Evolutionary conservation across 2,113 vertebrate species (phyloP).

Genomic region (Amblyornis subalaris): DNA sequence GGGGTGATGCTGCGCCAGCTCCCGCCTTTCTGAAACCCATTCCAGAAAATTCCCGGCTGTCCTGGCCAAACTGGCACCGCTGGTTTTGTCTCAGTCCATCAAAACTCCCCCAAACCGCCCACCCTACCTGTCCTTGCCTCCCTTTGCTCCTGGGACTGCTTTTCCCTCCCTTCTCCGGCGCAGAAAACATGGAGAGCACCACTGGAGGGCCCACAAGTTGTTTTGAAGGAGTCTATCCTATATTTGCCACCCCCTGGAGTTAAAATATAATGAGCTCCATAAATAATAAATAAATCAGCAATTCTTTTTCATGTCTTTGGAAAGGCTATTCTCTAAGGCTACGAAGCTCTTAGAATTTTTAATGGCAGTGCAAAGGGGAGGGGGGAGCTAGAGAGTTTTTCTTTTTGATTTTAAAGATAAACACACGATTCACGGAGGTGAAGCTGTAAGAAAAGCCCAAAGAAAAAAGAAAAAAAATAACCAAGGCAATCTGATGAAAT

Average conservation of each 20-base stretch:
- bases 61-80: fast-evolving
- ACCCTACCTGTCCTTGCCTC: neutral
- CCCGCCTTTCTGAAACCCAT: neutral
- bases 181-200: neutral
- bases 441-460: neutral
- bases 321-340: slow-evolving; percentile 47
- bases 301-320: slow-evolving; percentile 55
- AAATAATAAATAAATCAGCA: slow-evolving; percentile 58
- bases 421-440: neutral
- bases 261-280: slow-evolving; percentile 53
- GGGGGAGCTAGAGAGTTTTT: neutral
- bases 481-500: neutral
- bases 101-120: neutral
- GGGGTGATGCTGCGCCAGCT: neutral
- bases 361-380: neutral
- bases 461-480: neutral
- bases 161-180: neutral
- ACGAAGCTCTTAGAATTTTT: slow-evolving; percentile 26
- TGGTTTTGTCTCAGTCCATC: neutral
- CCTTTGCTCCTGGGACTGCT: neutral
- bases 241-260: slow-evolving; percentile 43
- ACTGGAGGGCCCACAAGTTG: slow-evolving; percentile 46
- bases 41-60: neutral
- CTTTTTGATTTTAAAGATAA: slow-evolving; percentile 28
- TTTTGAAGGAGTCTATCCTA: neutral